Evolutionary conservation across 1,140 invertebrate genomes (phyloP).

Genomic region (Drosophila subobscura): DNA sequence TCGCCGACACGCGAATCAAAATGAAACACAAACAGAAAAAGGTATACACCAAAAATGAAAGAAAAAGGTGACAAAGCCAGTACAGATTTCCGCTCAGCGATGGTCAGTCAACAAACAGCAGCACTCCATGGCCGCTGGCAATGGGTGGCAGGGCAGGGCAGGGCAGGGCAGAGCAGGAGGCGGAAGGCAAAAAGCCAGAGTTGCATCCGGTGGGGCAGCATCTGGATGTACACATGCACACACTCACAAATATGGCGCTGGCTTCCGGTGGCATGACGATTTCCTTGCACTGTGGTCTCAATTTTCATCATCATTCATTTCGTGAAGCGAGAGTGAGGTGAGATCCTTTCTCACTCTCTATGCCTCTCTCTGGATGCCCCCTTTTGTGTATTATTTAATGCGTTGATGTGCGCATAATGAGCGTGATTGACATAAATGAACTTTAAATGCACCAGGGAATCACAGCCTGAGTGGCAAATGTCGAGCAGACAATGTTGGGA

Average conservation of each 20-base stretch:
- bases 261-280: constrained; percentile 60
- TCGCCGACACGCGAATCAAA: too few species aligned
- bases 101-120: constrained; percentile 23
- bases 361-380: neutral
- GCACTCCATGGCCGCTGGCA: too few species aligned
- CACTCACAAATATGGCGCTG: constrained; percentile 58
- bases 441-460: constrained; percentile 75
- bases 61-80: constrained; percentile 27
- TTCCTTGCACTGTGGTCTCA: constrained; percentile 55
- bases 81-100: constrained; percentile 25
- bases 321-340: neutral
- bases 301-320: constrained; percentile 62
- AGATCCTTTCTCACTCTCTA: constrained; percentile 12
- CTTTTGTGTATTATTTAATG: constrained; percentile 69
- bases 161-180: constrained; percentile 11
- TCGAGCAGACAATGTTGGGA: neutral
- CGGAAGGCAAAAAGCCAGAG: constrained; percentile 33
- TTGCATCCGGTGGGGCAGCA: constrained; percentile 38
- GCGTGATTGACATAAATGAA: constrained; percentile 79
- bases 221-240: constrained; percentile 51
- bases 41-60: neutral
- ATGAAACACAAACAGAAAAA: too few species aligned
- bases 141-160: constrained; percentile 1
- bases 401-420: constrained; percentile 78
- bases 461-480: neutral